These are phyloP conservation scores for Dryomyza anilis DNA, from an alignment of 2,888 invertebrate species.

Conservation along the genomic window DNA sequence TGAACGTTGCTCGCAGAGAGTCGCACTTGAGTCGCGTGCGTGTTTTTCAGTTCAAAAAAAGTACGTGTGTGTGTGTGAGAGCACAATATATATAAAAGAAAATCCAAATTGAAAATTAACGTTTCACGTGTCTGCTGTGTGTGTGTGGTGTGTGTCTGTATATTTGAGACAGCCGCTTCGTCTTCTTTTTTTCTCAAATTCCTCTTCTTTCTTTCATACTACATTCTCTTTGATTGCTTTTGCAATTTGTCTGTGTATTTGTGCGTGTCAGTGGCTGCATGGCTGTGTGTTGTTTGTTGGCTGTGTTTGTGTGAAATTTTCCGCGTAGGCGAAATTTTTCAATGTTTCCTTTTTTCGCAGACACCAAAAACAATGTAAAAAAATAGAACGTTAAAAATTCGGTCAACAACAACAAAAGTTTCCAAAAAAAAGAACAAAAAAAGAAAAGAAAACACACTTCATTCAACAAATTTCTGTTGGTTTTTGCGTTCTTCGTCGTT, in stretches of 20 bases:
- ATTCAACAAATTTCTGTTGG: background rate
- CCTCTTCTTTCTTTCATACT: background rate
- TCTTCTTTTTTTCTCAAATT: background rate
- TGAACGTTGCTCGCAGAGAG: conserved; percentile 2
- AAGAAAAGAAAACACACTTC: too few relatives aligned
- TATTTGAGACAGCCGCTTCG: background rate
- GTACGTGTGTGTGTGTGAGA: background rate
- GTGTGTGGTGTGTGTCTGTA: too few relatives aligned
- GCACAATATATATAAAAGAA: background rate
- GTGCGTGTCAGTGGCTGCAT: background rate
- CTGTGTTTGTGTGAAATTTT: background rate
- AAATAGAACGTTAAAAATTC: background rate
- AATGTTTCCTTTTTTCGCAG: background rate
- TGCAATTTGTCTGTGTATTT: background rate
- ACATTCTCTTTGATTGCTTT: background rate
- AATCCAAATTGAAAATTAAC: background rate
- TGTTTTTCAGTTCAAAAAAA: background rate
- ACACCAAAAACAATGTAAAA: background rate
- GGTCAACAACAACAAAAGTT: background rate
- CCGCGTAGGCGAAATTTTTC: conserved; percentile 9
- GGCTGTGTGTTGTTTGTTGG: background rate
- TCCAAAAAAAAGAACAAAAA: background rate
- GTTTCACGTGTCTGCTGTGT: background rate
- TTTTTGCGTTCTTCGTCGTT: background rate
- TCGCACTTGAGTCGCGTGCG: background rate